These are phyloP conservation scores for Pangasius larnaudii DNA, from an alignment of 2,797 vertebrate genomes.

Conservation along the genomic window DNA sequence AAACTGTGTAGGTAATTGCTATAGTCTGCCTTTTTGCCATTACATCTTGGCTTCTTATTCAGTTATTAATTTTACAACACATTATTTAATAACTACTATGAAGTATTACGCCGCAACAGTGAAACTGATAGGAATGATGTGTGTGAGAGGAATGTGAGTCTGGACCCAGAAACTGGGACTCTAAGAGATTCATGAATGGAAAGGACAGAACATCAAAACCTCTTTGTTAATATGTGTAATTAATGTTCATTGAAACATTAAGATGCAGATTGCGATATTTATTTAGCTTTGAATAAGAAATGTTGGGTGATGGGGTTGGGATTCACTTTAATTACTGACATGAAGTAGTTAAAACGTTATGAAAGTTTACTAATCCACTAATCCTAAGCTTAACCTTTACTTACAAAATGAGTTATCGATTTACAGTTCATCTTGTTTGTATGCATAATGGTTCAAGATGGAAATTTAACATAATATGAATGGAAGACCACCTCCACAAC, in stretches of 20 bases:
- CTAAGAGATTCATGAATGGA: neutral
- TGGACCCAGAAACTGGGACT: neutral
- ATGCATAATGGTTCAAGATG: neutral
- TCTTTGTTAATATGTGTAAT: neutral
- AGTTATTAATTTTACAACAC: neutral
- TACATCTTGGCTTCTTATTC: neutral
- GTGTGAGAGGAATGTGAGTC: neutral
- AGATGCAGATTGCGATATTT: neutral
- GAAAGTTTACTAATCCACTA: neutral
- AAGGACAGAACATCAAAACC: neutral
- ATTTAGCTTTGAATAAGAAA: neutral
- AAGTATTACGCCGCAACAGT: neutral
- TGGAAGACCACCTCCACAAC: neutral
- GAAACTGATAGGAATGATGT: constrained; percentile 9
- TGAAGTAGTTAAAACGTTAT: neutral
- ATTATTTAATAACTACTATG: neutral
- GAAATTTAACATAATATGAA: neutral
- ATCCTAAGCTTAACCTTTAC: neutral
- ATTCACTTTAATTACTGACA: neutral
- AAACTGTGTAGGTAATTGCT: neutral
- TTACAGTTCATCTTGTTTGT: constrained; percentile 1
- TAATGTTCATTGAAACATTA: neutral
- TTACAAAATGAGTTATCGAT: neutral
- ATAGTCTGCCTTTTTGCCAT: neutral
- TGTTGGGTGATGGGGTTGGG: neutral